Base-by-base conservation (phyloP, 2,797 vertebrate genomes). In the Diplodus puntazzo region DNA sequence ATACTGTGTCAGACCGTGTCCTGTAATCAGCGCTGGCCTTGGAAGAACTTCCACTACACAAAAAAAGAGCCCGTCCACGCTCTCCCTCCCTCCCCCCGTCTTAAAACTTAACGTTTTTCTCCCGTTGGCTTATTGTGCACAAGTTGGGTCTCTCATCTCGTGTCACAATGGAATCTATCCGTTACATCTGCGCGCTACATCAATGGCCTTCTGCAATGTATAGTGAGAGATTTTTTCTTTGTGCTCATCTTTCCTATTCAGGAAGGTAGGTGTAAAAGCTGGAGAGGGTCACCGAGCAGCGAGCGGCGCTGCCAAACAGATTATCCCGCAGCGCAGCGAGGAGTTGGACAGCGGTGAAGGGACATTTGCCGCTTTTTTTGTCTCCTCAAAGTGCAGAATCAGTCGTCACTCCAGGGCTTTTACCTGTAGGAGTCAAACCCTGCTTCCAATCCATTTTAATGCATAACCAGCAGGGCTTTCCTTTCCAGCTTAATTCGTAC, bases 401-500 rank as follows among this genome's bases (percentile, higher is more conserved):
- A 92, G 86, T 87, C 83, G 45, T 87, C 82, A 88, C 92, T 89
- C 82, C 75, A 12, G 88, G 90, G 87, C 87, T 92, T 93, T 95
- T 94, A 95, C 94, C 94, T 95, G 94, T 95, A 94, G 94, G 93
- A 96, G 92, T 94, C 87, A 87, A 92, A 93, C 90, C 92, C 88
- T 84, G 92, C 92, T 90, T 90, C 87, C 92, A 94, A 96, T 95
- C 94, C 94, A 94, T 95, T 95, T 95, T 91, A 95, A 95, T 95
- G 94, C 94, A 94, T 93, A 95, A 95, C 94, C 92, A 93, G 93
- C 93, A 94, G 93, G 92, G 94, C 90, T 94, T 93, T 94, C 92
- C 94, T 95, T 93, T 93, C 92, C 92, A 92, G 93, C 94, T 95
- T 95, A 95, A 96, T 95, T 94, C 94, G 83, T 93, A 94, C 93